Evolutionary conservation across 1,140 invertebrate genomes (phyloP).

Genomic region (Drosophila virilis): DNA sequence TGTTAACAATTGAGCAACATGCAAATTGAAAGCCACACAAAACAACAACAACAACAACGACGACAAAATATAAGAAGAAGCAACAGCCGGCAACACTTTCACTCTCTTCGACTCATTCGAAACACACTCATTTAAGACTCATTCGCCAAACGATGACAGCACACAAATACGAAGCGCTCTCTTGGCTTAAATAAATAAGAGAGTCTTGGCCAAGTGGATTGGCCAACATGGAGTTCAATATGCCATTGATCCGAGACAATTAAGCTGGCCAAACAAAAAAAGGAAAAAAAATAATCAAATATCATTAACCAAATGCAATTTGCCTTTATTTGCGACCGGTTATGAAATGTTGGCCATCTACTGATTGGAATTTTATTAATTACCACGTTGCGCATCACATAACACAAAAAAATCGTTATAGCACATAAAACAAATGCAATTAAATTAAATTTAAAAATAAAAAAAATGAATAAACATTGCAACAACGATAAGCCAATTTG

Average conservation of each 20-base stretch:
- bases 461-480: constrained; percentile 35
- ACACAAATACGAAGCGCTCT: constrained; percentile 6
- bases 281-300: constrained; percentile 2
- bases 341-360: constrained; percentile 36
- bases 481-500: constrained; percentile 3
- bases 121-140: constrained; percentile 16
- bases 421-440: constrained; percentile 5
- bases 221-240: constrained; percentile 15
- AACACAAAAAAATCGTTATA: not conserved
- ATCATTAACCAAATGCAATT: constrained; percentile 37
- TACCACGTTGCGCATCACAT: constrained; percentile 2
- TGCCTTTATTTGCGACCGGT: constrained; percentile 29
- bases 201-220: constrained; percentile 11
- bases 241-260: constrained; percentile 28
- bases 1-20: constrained; percentile 54
- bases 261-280: constrained; percentile 19
- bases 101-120: constrained; percentile 30
- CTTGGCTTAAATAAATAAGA: constrained; percentile 20
- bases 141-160: constrained; percentile 10
- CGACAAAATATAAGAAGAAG: not conserved
- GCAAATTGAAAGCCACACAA: constrained; percentile 47
- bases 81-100: constrained; percentile 43
- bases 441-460: constrained; percentile 24
- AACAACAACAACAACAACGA: constrained; percentile 23
- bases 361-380: constrained; percentile 39